Evolutionary conservation across 1,140 invertebrate species (phyloP).

Genomic region (Polypedilum pembai): DNA sequence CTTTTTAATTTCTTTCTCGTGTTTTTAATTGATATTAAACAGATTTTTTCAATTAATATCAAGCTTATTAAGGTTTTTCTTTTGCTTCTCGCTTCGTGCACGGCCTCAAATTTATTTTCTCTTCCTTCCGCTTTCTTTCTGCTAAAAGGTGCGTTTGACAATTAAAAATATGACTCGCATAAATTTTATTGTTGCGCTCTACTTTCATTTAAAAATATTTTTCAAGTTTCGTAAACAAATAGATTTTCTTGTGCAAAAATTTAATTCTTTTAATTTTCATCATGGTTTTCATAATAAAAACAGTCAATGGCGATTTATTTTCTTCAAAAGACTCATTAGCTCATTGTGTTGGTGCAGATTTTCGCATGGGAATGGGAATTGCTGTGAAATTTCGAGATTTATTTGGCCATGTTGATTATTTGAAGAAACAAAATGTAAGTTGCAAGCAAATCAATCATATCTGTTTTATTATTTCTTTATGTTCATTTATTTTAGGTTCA

Average conservation of each 20-base stretch:
- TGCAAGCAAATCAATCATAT: not conserved
- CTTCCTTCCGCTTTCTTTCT: not conserved
- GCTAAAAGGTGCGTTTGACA: conserved; percentile 26
- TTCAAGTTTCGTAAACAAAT: too few species aligned
- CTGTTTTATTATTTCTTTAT: not conserved
- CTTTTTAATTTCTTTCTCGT: conserved; percentile 26
- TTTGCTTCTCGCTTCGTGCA: not conserved
- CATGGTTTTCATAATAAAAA: not conserved
- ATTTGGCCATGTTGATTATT: not conserved
- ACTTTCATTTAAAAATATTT: not conserved
- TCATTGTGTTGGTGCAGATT: conserved; percentile 1
- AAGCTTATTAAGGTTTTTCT: conserved; percentile 19
- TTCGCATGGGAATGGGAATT: not conserved
- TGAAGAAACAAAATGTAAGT: not conserved
- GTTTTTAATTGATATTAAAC: conserved; percentile 28
- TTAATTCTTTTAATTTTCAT: not conserved
- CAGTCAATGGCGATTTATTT: not conserved
- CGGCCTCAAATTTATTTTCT: not conserved
- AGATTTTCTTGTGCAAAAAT: not conserved
- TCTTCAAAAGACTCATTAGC: not conserved
- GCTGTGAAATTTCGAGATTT: not conserved
- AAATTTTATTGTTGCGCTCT: not conserved
- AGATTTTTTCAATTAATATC: conserved; percentile 27
- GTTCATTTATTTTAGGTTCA: not conserved
- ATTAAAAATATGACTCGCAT: conserved; percentile 18